Percentiles rank a stretch among this genome's conserved stretches.
Evolutionary conservation across 2,797 vertebrate genomes (phyloP).

Genomic region (Molothrus ater): DNA sequence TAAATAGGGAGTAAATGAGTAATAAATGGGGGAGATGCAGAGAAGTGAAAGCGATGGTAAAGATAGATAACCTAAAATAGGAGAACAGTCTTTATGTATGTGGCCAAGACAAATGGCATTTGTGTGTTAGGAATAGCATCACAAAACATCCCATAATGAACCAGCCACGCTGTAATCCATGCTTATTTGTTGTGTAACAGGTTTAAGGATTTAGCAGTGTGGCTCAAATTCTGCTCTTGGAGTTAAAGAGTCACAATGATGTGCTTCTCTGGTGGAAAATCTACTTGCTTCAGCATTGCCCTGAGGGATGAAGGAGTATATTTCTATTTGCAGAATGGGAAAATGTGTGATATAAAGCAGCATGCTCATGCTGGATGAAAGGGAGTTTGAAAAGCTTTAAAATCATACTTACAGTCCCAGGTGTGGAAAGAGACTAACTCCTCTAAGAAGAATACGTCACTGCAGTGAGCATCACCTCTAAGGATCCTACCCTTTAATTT

Average conservation of each 20-base stretch:
- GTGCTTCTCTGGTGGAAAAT: neutral
- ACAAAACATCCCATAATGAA: constrained; percentile 42
- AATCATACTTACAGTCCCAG: neutral
- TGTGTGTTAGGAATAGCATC: constrained; percentile 31
- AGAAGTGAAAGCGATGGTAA: neutral
- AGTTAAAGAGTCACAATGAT: constrained; percentile 37
- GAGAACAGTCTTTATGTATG: neutral
- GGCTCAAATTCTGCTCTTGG: constrained; percentile 30
- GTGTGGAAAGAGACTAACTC: neutral
- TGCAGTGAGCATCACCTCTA: neutral
- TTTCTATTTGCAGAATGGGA: neutral
- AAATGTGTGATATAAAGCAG: neutral
- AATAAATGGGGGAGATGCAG: neutral
- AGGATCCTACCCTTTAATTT: neutral
- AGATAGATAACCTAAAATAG: neutral
- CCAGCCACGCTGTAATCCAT: constrained; percentile 76
- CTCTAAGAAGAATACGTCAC: neutral
- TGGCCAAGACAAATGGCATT: neutral
- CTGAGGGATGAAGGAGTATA: neutral
- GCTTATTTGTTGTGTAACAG: constrained; percentile 87
- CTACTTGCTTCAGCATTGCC: neutral
- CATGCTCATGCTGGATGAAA: neutral
- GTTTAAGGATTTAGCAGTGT: constrained; percentile 73
- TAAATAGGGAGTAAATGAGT: neutral
- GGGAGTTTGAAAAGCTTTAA: neutral